These are phyloP conservation scores for Serripes groenlandicus DNA, from an alignment of 2,888 invertebrate genomes.

Conservation along the genomic window DNA sequence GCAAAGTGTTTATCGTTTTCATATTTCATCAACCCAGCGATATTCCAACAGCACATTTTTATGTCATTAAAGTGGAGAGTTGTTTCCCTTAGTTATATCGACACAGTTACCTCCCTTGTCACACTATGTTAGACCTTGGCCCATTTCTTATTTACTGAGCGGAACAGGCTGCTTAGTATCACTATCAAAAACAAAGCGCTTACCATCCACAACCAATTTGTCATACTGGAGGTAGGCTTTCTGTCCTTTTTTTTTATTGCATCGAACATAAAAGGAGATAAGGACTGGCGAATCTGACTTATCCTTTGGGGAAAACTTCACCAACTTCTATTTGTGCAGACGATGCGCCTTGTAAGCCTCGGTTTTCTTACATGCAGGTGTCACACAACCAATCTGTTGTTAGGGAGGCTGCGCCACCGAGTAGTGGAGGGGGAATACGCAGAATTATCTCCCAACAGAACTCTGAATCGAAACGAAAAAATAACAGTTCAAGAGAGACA, in stretches of 20 bases:
- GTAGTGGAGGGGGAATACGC: no score
- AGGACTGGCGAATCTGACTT: background rate
- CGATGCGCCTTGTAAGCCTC: no score
- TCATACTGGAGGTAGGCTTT: conserved; percentile 13
- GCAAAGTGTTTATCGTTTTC: background rate
- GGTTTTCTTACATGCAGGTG: no score
- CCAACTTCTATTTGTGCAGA: background rate
- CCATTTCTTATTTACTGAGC: background rate
- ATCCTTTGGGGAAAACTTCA: conserved; percentile 13
- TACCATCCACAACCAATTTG: conserved; percentile 4
- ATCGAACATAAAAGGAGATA: background rate
- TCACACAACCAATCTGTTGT: no score
- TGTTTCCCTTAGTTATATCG: background rate
- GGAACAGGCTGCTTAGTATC: background rate
- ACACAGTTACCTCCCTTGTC: background rate
- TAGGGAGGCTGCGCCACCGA: no score
- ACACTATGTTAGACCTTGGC: background rate
- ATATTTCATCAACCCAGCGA: background rate
- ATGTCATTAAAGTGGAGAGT: background rate
- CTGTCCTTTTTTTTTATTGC: background rate
- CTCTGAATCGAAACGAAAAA: no score
- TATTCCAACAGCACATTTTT: background rate
- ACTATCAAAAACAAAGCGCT: background rate
- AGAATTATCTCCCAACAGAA: no score
- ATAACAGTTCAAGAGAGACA: no score